These are phyloP conservation scores for Clivina fossor DNA, from an alignment of 2,888 invertebrate genomes.

Conservation along the genomic window DNA sequence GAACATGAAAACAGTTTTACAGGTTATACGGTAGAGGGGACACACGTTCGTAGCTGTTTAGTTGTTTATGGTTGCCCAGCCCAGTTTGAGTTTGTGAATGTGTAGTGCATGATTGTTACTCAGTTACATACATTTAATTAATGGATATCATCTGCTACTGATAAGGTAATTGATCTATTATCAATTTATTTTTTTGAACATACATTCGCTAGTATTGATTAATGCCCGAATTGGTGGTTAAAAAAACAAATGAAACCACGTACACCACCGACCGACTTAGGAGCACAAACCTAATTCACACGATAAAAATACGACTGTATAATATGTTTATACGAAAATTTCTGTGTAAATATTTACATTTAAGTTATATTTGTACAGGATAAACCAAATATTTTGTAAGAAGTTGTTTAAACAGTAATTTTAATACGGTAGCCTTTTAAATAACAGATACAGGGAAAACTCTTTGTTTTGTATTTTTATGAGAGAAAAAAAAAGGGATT, in stretches of 20 bases:
- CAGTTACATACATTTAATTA: conserved; percentile 50
- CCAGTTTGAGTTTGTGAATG: conserved; percentile 54
- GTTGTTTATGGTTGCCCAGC: conserved; percentile 57
- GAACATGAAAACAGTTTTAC: conserved; percentile 38
- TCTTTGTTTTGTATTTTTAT: conserved; percentile 10
- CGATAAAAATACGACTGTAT: conserved; percentile 15
- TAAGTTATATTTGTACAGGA: conserved; percentile 19
- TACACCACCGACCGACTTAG: conserved; percentile 26
- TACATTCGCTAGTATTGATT: conserved; percentile 7
- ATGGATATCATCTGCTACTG: conserved; percentile 51
- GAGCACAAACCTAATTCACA: conserved; percentile 26
- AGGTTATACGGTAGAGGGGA: conserved; percentile 39
- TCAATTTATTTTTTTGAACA: background rate
- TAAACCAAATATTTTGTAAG: conserved; percentile 8
- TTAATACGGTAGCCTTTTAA: background rate
- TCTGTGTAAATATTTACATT: conserved; percentile 24
- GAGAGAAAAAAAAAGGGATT: background rate
- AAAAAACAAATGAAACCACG: conserved; percentile 27
- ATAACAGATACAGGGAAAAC: background rate
- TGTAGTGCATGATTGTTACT: conserved; percentile 45
- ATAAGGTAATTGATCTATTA: conserved; percentile 47
- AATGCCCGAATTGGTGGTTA: conserved; percentile 4
- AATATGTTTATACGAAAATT: conserved; percentile 21
- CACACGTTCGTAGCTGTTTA: conserved; percentile 38
- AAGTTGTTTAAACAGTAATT: background rate